phyloP scores from a whole-genome alignment of 2,888 invertebrate genomes.

The Glaucopsyche alexis region DNA sequence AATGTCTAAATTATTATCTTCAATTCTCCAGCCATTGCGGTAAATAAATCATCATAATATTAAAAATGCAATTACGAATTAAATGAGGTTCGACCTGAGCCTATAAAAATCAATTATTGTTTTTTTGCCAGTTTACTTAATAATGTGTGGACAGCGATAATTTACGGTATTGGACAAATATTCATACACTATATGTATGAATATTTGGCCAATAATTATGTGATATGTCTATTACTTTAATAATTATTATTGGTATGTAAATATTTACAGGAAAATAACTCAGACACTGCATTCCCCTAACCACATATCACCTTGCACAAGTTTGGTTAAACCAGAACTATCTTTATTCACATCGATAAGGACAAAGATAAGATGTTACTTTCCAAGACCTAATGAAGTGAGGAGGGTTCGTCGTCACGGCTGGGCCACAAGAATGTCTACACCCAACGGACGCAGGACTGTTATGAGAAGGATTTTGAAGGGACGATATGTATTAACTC shows the following conservation, averaged over 20 bases:
- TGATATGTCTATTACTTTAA: no score
- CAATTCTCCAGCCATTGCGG: slow-evolving; percentile 61
- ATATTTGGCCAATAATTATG: no score
- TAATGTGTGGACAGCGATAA: no score
- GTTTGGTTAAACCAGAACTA: slow-evolving; percentile 57
- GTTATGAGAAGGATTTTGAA: slow-evolving; percentile 88
- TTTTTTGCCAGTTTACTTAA: no score
- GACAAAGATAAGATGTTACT: slow-evolving; percentile 82
- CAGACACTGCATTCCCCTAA: slow-evolving; percentile 52
- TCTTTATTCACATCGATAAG: slow-evolving; percentile 58
- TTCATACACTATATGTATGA: no score
- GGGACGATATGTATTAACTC: slow-evolving; percentile 84
- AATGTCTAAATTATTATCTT: slow-evolving; percentile 61
- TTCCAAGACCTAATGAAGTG: slow-evolving; percentile 87
- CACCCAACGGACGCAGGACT: slow-evolving; percentile 83
- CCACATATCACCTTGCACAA: slow-evolving; percentile 45
- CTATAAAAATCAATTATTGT: neutral
- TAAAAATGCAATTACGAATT: neutral
- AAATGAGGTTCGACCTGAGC: neutral
- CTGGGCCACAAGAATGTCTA: slow-evolving; percentile 84
- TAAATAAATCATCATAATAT: slow-evolving; percentile 39
- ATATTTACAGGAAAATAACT: slow-evolving; percentile 54
- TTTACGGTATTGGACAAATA: no score
- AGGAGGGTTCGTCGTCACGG: slow-evolving; percentile 86
- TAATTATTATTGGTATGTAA: neutral